Evolutionary conservation across 2,797 vertebrate species (phyloP).

Genomic region (Numenius phaeopus): DNA sequence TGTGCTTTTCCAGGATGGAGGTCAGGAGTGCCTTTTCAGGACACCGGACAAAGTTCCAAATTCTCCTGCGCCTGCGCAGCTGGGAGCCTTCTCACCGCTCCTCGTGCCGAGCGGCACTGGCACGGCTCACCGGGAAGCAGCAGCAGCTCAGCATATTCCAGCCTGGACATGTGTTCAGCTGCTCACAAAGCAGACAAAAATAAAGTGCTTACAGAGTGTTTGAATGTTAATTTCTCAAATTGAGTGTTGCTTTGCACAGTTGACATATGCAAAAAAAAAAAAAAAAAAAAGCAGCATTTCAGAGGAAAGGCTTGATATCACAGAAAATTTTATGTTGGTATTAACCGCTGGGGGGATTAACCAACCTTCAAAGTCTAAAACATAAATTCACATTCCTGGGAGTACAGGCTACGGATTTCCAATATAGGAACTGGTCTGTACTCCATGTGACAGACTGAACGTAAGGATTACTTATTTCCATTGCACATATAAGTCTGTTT

Average conservation of each 20-base stretch:
- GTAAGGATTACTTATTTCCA: constrained; percentile 29
- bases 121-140: not conserved
- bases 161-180: constrained; percentile 38
- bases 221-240: constrained; percentile 56
- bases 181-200: constrained; percentile 62
- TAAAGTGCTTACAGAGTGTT: constrained; percentile 45
- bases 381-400: not conserved
- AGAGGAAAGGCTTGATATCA: constrained; percentile 40
- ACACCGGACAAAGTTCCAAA: not conserved
- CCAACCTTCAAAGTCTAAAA: constrained; percentile 42
- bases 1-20: not conserved
- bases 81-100: not conserved
- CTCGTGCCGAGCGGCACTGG: not conserved
- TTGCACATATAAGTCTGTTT: constrained; percentile 11
- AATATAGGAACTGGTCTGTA: not conserved
- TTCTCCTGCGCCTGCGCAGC: not conserved
- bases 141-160: not conserved
- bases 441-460: not conserved
- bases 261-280: constrained; percentile 27
- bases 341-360: constrained; percentile 33
- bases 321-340: constrained; percentile 29
- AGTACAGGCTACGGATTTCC: not conserved
- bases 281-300: not conserved
- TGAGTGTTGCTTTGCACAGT: constrained; percentile 39
- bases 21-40: not conserved